phyloP scores from a whole-genome alignment of 1,140 invertebrate species.

The Chironomus striatipennis region DNA sequence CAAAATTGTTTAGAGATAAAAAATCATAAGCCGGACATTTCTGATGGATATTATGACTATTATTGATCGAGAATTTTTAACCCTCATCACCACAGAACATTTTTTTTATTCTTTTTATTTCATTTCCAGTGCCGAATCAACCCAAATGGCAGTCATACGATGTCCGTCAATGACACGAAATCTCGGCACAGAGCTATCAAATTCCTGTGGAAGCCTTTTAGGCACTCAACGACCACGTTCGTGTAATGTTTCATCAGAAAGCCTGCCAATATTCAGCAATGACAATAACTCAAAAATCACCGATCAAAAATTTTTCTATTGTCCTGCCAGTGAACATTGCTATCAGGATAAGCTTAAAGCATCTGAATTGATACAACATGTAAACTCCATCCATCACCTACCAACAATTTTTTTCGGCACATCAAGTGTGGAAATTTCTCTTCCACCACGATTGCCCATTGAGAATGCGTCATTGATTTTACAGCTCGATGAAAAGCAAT shows the following conservation, averaged over 20 bases:
- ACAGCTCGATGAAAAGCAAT: constrained; percentile 22
- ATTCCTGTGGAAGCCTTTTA: not conserved
- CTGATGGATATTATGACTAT: no score
- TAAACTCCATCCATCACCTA: constrained; percentile 25
- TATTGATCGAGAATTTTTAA: no score
- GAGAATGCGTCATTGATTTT: constrained; percentile 26
- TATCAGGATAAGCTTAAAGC: constrained; percentile 15
- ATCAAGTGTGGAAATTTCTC: constrained; percentile 24
- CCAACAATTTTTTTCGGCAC: constrained; percentile 26
- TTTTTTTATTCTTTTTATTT: not conserved
- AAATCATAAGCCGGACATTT: no score
- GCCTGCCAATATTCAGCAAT: not conserved
- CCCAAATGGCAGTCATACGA: not conserved
- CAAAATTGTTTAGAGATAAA: no score
- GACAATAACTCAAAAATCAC: not conserved
- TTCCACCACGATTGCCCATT: constrained; percentile 25
- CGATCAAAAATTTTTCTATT: not conserved
- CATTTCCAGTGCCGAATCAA: not conserved
- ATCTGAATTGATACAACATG: constrained; percentile 25
- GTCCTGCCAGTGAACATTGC: constrained; percentile 24
- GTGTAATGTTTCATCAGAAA: constrained; percentile 18
- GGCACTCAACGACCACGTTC: constrained; percentile 23
- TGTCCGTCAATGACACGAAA: not conserved
- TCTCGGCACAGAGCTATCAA: not conserved
- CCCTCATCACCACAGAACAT: no score